Evolutionary conservation across 2,113 vertebrate species (phyloP).

Genomic region (Murina feae): DNA sequence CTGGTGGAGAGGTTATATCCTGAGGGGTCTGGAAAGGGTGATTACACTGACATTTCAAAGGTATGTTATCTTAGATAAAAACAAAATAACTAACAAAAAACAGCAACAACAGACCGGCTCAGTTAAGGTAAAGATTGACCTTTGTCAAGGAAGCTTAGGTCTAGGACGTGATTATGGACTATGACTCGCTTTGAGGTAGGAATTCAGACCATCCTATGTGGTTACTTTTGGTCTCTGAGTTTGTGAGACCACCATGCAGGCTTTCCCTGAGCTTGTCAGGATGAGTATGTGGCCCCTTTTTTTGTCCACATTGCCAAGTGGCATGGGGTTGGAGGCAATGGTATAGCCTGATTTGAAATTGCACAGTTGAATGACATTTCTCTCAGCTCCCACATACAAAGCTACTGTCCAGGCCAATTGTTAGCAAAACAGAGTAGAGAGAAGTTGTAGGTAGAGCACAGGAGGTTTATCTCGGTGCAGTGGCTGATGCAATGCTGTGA

Average conservation of each 20-base stretch:
- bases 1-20: not conserved
- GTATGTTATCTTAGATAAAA: not conserved
- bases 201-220: too few relatives aligned
- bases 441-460: too few relatives aligned
- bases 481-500: too few relatives aligned
- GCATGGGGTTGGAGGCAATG: too few relatives aligned
- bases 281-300: not conserved
- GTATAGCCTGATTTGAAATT: not conserved
- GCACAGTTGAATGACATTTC: too few relatives aligned
- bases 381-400: not conserved
- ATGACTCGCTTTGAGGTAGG: not conserved
- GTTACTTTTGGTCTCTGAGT: not conserved
- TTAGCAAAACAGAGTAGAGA: not conserved
- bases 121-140: not conserved
- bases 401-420: not conserved
- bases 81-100: too few relatives aligned
- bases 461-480: too few relatives aligned
- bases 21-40: not conserved
- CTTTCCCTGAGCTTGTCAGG: not conserved
- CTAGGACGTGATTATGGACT: not conserved
- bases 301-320: not conserved
- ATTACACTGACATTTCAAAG: not conserved
- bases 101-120: not conserved
- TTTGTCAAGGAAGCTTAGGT: not conserved
- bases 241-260: not conserved